phyloP scores from a whole-genome alignment of 2,113 vertebrate species.

The Echinops telfairi region DNA sequence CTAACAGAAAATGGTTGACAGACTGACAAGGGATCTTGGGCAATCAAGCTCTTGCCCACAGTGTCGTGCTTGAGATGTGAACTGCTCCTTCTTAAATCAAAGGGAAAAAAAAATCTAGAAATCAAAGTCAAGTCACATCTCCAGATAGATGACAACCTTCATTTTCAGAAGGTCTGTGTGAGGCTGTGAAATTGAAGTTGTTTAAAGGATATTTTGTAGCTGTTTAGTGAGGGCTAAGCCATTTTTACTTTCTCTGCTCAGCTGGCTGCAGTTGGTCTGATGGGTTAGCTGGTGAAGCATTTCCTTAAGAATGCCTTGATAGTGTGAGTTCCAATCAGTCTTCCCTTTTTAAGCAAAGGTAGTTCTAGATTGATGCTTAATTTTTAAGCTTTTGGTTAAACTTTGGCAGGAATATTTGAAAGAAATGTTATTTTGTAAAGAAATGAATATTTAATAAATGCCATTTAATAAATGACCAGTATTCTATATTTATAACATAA shows the following conservation, averaged over 20 bases:
- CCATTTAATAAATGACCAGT: neutral
- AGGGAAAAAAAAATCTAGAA: conserved; percentile 28
- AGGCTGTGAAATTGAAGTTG: conserved; percentile 50
- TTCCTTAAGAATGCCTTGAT: neutral
- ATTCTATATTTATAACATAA: neutral
- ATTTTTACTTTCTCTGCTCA: neutral
- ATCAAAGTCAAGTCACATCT: conserved; percentile 73
- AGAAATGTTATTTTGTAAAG: neutral
- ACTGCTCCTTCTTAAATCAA: conserved; percentile 18
- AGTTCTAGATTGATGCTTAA: conserved; percentile 28
- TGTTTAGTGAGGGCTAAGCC: neutral
- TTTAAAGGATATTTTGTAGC: conserved; percentile 58
- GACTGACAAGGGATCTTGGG: conserved; percentile 63
- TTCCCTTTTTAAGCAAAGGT: neutral
- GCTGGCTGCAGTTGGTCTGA: neutral
- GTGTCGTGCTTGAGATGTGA: conserved; percentile 46
- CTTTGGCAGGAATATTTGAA: neutral
- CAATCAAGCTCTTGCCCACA: conserved; percentile 53
- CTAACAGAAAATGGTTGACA: conserved; percentile 41
- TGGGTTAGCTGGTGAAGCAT: neutral
- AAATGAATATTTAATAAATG: conserved; percentile 37
- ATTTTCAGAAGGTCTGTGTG: conserved; percentile 32
- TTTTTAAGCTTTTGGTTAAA: neutral
- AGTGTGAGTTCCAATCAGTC: neutral
- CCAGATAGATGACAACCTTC: conserved; percentile 49